Evolutionary conservation across 2,797 vertebrate species (phyloP).

Genomic region (Danio choprae): DNA sequence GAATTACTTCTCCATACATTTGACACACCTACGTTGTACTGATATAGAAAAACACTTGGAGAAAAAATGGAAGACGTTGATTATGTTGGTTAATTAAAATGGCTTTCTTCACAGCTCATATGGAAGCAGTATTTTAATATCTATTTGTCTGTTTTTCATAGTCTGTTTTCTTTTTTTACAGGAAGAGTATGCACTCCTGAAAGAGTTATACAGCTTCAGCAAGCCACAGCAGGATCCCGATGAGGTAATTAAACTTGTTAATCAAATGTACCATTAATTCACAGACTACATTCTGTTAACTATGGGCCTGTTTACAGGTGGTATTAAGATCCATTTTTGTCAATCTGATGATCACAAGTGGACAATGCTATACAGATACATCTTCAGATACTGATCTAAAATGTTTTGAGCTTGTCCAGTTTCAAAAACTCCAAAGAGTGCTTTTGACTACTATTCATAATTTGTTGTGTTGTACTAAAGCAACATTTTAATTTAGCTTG

Average conservation of each 20-base stretch:
- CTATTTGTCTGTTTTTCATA: neutral
- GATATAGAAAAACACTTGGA: neutral
- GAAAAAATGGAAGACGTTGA: neutral
- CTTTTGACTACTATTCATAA: too few relatives aligned
- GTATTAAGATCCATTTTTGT: too few relatives aligned
- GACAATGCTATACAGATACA: too few relatives aligned
- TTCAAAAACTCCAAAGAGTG: too few relatives aligned
- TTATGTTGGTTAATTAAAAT: neutral
- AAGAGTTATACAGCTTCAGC: conserved; percentile 91
- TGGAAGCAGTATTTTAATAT: neutral
- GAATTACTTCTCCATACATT: neutral
- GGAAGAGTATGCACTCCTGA: conserved; percentile 89
- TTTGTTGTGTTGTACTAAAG: too few relatives aligned
- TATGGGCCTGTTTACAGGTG: too few relatives aligned
- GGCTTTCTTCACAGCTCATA: neutral
- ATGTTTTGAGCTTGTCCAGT: too few relatives aligned
- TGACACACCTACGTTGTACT: neutral
- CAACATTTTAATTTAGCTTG: too few relatives aligned
- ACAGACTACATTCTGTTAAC: too few relatives aligned
- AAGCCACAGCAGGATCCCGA: conserved; percentile 77
- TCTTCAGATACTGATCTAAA: too few relatives aligned
- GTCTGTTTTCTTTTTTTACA: conserved; percentile 63
- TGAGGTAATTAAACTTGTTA: conserved; percentile 77
- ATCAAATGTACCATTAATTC: neutral
- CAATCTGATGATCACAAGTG: too few relatives aligned